Percentiles rank a stretch among this genome's conserved stretches.
These are phyloP conservation scores for Trachelus tabidus DNA, from an alignment of 2,888 invertebrate genomes.

Conservation along the genomic window DNA sequence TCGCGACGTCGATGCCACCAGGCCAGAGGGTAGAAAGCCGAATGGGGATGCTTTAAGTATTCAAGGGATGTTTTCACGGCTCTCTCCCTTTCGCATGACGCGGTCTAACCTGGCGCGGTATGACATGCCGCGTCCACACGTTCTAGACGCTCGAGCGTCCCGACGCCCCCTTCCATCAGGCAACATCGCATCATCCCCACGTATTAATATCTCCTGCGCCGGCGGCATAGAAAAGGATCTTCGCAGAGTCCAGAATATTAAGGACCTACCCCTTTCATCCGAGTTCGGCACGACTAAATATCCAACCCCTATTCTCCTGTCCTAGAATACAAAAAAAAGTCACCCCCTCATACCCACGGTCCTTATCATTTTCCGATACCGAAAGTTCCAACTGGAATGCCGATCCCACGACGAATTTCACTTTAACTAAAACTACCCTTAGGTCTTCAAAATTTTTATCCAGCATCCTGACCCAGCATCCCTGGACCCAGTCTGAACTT, in stretches of 20 bases:
- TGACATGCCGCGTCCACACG: constrained; percentile 34
- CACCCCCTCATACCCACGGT: background rate
- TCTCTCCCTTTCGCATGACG: constrained; percentile 44
- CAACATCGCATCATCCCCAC: constrained; percentile 7
- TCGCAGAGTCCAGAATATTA: background rate
- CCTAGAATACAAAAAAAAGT: background rate
- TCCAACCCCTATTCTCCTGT: background rate
- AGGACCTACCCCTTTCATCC: background rate
- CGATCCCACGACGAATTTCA: background rate
- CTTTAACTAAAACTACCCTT: background rate
- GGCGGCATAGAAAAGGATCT: background rate
- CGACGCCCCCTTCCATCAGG: constrained; percentile 33
- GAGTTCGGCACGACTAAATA: background rate
- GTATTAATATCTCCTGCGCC: constrained; percentile 1
- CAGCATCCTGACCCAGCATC: background rate
- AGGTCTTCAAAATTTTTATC: background rate
- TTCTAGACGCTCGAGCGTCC: background rate
- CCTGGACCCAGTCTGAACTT: background rate
- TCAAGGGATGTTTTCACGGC: constrained; percentile 51
- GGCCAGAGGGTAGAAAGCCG: background rate
- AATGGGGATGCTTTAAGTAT: constrained; percentile 28
- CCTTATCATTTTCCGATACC: background rate
- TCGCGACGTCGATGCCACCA: background rate
- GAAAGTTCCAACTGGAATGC: background rate
- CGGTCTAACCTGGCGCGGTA: constrained; percentile 37